A percentile compares a stretch with the other conserved stretches of the same genome.
These are phyloP conservation scores for Corythucha ciliata DNA, from an alignment of 2,888 invertebrate genomes.

Conservation along the genomic window DNA sequence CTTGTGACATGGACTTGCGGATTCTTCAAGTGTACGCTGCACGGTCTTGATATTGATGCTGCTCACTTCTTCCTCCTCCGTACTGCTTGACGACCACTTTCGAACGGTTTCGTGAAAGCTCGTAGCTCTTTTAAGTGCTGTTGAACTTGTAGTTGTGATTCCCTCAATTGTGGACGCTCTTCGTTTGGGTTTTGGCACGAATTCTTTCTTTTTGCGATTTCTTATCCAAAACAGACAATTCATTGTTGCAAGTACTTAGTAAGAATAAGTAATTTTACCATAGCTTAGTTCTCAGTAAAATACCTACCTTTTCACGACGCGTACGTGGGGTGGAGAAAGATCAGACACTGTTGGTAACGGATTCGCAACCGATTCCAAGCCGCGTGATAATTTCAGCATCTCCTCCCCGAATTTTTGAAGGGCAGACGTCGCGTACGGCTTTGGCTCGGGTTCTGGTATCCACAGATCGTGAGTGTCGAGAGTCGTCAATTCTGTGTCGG, in stretches of 20 bases:
- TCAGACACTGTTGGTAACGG: slow-evolving; percentile 28
- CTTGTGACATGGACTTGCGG: background rate
- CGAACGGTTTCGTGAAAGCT: slow-evolving; percentile 45
- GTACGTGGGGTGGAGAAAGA: background rate
- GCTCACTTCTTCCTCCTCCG: slow-evolving; percentile 29
- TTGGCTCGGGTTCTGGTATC: slow-evolving; percentile 56
- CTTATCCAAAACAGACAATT: background rate
- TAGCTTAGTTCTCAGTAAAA: background rate
- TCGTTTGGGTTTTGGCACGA: slow-evolving; percentile 18
- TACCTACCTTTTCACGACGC: background rate
- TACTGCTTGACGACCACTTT: slow-evolving; percentile 33
- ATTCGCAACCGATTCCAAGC: slow-evolving; percentile 48
- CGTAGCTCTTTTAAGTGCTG: slow-evolving; percentile 42
- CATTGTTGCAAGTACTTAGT: background rate
- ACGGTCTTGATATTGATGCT: slow-evolving; percentile 26
- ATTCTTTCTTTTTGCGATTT: slow-evolving; percentile 15
- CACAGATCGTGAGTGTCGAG: slow-evolving; percentile 75
- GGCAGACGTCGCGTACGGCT: slow-evolving; percentile 74
- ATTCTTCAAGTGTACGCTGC: slow-evolving; percentile 26
- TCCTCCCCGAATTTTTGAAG: slow-evolving; percentile 78
- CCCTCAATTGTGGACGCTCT: slow-evolving; percentile 30
- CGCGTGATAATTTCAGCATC: slow-evolving; percentile 73
- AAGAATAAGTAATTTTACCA: background rate
- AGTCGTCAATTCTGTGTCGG: slow-evolving; percentile 74
- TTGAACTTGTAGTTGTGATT: slow-evolving; percentile 20